Evolutionary conservation across 2,888 invertebrate species (phyloP).

Genomic region (Blastobasis adustella): DNA sequence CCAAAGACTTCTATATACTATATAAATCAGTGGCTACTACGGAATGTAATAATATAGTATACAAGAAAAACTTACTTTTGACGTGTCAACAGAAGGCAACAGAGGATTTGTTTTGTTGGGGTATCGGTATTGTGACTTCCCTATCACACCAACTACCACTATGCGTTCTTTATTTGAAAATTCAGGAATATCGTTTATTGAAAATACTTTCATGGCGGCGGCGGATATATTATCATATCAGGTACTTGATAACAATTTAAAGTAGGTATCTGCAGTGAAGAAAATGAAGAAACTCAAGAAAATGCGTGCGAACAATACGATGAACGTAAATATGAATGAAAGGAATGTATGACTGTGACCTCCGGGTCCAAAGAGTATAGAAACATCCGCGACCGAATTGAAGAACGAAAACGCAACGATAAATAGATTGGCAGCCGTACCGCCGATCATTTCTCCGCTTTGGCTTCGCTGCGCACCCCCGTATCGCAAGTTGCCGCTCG

Average conservation of each 20-base stretch:
- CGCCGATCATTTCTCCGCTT: too few species aligned
- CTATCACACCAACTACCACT: constrained; percentile 82
- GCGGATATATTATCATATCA: too few species aligned
- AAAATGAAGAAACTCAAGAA: not conserved
- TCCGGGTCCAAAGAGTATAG: too few species aligned
- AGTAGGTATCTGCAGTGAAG: not conserved
- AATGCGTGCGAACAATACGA: not conserved
- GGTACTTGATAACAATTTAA: not conserved
- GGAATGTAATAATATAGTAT: not conserved
- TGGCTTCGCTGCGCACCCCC: too few species aligned
- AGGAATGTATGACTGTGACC: too few species aligned
- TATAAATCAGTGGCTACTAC: too few species aligned
- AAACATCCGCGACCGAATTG: too few species aligned
- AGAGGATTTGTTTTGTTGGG: constrained; percentile 79
- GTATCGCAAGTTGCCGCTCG: too few species aligned
- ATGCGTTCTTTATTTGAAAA: constrained; percentile 74
- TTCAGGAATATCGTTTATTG: constrained; percentile 55
- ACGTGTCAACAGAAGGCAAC: constrained; percentile 58
- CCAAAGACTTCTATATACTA: too few species aligned
- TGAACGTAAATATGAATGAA: too few species aligned
- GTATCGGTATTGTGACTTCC: constrained; percentile 79
- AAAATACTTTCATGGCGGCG: constrained; percentile 44
- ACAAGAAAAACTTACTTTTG: constrained; percentile 38
- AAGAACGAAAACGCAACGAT: too few species aligned
- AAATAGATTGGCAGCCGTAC: too few species aligned